phyloP scores from a whole-genome alignment of 2,797 vertebrate genomes.

The Oophaga sylvatica region DNA sequence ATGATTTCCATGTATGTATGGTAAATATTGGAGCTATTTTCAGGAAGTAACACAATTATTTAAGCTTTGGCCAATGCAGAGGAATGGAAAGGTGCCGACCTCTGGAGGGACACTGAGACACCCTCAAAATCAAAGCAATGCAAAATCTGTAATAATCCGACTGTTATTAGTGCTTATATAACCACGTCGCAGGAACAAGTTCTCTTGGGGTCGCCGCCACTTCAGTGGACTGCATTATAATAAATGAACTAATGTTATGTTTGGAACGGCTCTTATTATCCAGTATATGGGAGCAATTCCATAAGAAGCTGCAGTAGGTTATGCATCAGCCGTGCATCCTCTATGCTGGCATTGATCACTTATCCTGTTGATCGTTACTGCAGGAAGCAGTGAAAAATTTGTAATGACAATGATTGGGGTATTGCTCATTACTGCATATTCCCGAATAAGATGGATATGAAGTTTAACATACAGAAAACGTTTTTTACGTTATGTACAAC shows the following conservation, averaged over 20 bases:
- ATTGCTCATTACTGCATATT: not conserved
- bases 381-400: not conserved
- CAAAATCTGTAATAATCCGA: not conserved
- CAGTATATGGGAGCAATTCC: not conserved
- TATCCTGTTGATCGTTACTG: not conserved
- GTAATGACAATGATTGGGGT: not conserved
- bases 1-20: not conserved
- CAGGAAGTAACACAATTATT: constrained; percentile 10
- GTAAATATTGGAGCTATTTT: constrained; percentile 17
- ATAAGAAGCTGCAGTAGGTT: not conserved
- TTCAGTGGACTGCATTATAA: not conserved
- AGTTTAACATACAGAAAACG: no score
- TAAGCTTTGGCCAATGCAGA: not conserved
- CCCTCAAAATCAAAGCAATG: not conserved
- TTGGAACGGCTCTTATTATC: not conserved
- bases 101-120: not conserved
- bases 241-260: not conserved
- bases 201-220: not conserved
- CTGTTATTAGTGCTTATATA: not conserved
- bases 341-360: not conserved
- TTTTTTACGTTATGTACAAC: no score
- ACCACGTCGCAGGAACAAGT: no score
- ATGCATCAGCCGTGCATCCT: not conserved
- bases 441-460: no score
- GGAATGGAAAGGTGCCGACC: not conserved